Conservation (phyloP, 2,113 vertebrate genomes). For the Sorex araneus region DNA sequence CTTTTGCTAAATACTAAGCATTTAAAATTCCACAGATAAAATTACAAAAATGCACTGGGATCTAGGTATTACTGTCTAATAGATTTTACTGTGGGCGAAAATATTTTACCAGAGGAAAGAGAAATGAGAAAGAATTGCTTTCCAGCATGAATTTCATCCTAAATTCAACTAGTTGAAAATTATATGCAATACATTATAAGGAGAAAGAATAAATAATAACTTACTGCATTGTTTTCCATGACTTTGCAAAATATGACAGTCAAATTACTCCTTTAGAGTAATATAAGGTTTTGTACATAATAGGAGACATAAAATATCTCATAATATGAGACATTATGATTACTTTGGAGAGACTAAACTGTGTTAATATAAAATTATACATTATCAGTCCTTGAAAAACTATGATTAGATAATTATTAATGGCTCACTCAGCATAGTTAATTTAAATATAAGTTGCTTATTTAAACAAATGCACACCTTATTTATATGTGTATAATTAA, state of each 20-base stretch:
- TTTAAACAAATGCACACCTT: neutral
- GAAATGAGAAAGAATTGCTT: constrained; percentile 19
- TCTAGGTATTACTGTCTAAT: neutral
- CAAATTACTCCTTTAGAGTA: neutral
- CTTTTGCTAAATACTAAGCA: neutral
- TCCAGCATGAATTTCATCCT: neutral
- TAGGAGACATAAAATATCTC: too few relatives aligned
- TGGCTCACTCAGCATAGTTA: neutral
- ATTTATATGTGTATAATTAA: neutral
- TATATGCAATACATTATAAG: neutral
- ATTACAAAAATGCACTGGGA: neutral
- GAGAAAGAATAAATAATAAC: neutral
- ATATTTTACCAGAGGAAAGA: neutral
- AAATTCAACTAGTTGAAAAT: neutral
- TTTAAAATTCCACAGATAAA: neutral
- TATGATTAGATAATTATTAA: too few relatives aligned
- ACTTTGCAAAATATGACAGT: neutral
- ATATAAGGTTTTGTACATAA: neutral
- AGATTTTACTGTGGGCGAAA: neutral
- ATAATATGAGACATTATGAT: neutral
- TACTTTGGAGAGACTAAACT: neutral
- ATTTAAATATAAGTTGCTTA: neutral
- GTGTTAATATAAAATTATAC: neutral
- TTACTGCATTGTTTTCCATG: neutral
- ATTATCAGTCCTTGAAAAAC: neutral